Conservation (phyloP, 1,140 invertebrate species). For the Drosophila sp. region DNA sequence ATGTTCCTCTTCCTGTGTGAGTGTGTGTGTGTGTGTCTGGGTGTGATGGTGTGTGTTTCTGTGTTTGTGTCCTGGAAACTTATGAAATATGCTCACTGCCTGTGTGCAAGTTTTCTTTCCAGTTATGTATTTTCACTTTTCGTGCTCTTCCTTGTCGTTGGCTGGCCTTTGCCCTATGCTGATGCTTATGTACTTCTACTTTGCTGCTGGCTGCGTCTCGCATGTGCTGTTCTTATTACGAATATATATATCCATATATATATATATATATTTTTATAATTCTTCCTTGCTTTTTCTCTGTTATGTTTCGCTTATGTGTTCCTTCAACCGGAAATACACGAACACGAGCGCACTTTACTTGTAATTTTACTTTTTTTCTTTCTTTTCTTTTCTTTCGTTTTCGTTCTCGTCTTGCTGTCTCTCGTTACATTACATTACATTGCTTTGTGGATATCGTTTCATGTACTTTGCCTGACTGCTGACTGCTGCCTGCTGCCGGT, state of each 20-base stretch:
- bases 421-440: constrained; percentile 53
- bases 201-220: constrained; percentile 29
- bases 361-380: constrained; percentile 52
- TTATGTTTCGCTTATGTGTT: constrained; percentile 81
- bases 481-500: constrained; percentile 44
- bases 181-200: constrained; percentile 22
- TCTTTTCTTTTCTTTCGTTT: constrained; percentile 49
- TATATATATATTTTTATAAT: constrained; percentile 24
- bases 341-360: constrained; percentile 78
- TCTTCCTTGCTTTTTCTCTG: constrained; percentile 62
- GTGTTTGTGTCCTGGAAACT: constrained; percentile 53
- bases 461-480: constrained; percentile 28
- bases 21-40: neutral
- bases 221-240: constrained; percentile 51
- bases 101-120: constrained; percentile 58
- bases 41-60: constrained; percentile 21
- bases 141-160: constrained; percentile 42
- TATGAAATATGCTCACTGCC: constrained; percentile 74
- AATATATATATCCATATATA: constrained; percentile 58
- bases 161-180: constrained; percentile 37
- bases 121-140: constrained; percentile 76
- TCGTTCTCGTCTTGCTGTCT: constrained; percentile 58
- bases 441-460: constrained; percentile 47
- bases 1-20: constrained; percentile 20
- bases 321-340: constrained; percentile 82